A percentile compares a stretch with the other conserved stretches of the same genome.
Evolutionary conservation across 1,140 invertebrate species (phyloP).

Genomic region (Thaumetopoea pityocampa): DNA sequence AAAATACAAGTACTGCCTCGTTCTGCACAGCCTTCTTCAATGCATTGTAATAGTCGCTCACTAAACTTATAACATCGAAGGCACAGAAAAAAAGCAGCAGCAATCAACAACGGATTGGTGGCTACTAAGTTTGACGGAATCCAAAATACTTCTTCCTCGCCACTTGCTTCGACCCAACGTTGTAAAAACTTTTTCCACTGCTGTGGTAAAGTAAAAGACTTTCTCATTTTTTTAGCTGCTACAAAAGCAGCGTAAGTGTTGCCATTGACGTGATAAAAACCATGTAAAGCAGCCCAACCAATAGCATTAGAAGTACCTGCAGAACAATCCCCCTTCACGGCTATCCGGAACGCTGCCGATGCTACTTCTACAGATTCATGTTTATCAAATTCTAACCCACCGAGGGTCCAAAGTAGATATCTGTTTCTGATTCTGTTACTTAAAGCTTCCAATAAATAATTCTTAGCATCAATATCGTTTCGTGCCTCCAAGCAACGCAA

Average conservation of each 20-base stretch:
- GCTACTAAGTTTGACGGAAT: constrained; percentile 32
- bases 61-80: constrained; percentile 51
- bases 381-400: constrained; percentile 46
- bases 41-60: constrained; percentile 46
- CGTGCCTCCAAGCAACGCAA: constrained; percentile 49
- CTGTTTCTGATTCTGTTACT: constrained; percentile 41
- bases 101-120: constrained; percentile 49
- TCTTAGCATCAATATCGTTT: constrained; percentile 36
- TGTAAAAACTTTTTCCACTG: constrained; percentile 51
- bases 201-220: constrained; percentile 44
- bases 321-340: constrained; percentile 49
- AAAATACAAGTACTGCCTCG: constrained; percentile 28
- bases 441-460: constrained; percentile 42
- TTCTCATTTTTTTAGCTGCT: constrained; percentile 59
- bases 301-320: constrained; percentile 53
- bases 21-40: constrained; percentile 37
- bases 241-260: constrained; percentile 53
- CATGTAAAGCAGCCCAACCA: constrained; percentile 59
- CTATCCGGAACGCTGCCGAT: constrained; percentile 50
- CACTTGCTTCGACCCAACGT: constrained; percentile 50
- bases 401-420: constrained; percentile 57
- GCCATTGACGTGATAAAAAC: constrained; percentile 45
- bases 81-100: constrained; percentile 63
- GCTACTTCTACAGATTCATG: constrained; percentile 31
- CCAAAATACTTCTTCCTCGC: constrained; percentile 63